phyloP scores from a whole-genome alignment of 2,797 vertebrate genomes.

The Enteromius treurensis region DNA sequence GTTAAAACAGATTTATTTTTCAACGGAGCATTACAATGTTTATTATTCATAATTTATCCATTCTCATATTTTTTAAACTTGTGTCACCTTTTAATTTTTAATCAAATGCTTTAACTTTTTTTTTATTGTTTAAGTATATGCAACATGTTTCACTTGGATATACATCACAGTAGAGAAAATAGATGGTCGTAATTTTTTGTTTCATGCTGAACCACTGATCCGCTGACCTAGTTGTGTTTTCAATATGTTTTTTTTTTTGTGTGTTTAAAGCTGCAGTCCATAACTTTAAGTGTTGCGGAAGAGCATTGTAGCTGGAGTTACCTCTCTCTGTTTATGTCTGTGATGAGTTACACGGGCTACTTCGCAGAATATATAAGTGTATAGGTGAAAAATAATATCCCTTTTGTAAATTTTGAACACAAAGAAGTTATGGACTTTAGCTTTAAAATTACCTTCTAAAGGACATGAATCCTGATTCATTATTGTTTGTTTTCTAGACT shows the following conservation, averaged over 20 bases:
- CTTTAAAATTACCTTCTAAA: not conserved
- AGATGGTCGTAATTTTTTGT: not conserved
- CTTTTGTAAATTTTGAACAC: too few species aligned
- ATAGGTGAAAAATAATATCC: too few species aligned
- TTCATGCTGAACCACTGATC: not conserved
- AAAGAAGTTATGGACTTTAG: too few species aligned
- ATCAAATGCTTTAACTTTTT: not conserved
- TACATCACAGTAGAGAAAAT: not conserved
- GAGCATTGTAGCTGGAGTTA: too few species aligned
- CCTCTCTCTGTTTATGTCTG: too few species aligned
- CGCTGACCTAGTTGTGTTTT: too few species aligned
- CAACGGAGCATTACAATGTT: not conserved
- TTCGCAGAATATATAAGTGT: too few species aligned
- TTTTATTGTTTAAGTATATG: not conserved
- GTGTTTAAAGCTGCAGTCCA: too few species aligned
- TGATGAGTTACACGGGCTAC: too few species aligned
- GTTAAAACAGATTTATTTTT: not conserved
- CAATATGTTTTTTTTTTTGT: too few species aligned
- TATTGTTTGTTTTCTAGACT: conserved; percentile 75
- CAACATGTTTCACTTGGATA: not conserved
- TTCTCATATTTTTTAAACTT: not conserved
- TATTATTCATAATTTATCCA: not conserved
- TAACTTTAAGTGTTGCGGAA: too few species aligned
- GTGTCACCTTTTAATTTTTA: not conserved
- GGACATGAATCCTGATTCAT: not conserved